Evolutionary conservation across 2,888 invertebrate genomes (phyloP).

Genomic region (Ditula angustiorana): DNA sequence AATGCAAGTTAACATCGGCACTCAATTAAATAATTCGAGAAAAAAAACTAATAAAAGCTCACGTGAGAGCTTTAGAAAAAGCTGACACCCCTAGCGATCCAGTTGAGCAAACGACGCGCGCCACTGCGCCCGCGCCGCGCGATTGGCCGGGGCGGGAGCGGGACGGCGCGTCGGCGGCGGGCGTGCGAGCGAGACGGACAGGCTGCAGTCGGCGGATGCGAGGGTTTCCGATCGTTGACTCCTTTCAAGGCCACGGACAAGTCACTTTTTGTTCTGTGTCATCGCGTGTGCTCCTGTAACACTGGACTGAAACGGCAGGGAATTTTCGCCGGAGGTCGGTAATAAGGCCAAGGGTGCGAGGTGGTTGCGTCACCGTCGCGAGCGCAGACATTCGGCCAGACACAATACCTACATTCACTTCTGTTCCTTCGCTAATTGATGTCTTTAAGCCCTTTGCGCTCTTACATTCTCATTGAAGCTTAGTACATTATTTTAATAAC

Average conservation of each 20-base stretch:
- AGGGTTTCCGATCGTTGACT: conserved; percentile 84
- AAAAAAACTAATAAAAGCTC: conserved; percentile 66
- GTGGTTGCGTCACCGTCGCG: conserved; percentile 20
- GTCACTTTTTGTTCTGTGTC: conserved; percentile 75
- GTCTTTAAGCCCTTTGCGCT: background rate
- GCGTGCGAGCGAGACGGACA: conserved; percentile 58
- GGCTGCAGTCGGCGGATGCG: conserved; percentile 78
- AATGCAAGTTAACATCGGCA: conserved; percentile 59
- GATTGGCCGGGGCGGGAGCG: conserved; percentile 68
- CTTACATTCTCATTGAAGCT: background rate
- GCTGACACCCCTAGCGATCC: conserved; percentile 80
- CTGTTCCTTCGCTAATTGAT: conserved; percentile 1
- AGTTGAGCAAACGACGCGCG: conserved; percentile 80
- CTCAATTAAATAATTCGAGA: conserved; percentile 69
- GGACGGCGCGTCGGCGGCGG: conserved; percentile 46
- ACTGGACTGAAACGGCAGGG: conserved; percentile 73
- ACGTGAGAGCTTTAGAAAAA: conserved; percentile 77
- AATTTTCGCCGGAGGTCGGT: conserved; percentile 78
- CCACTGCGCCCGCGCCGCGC: conserved; percentile 76
- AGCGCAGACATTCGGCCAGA: conserved; percentile 22
- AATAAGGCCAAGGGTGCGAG: conserved; percentile 37
- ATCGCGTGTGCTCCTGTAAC: conserved; percentile 70
- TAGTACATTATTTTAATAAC: background rate
- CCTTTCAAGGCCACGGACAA: conserved; percentile 77
- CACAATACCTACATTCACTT: conserved; percentile 26